A percentile compares a stretch with the other conserved stretches of the same genome.
phyloP scores from a whole-genome alignment of 2,888 invertebrate species.

The Carterocephalus palaemon region DNA sequence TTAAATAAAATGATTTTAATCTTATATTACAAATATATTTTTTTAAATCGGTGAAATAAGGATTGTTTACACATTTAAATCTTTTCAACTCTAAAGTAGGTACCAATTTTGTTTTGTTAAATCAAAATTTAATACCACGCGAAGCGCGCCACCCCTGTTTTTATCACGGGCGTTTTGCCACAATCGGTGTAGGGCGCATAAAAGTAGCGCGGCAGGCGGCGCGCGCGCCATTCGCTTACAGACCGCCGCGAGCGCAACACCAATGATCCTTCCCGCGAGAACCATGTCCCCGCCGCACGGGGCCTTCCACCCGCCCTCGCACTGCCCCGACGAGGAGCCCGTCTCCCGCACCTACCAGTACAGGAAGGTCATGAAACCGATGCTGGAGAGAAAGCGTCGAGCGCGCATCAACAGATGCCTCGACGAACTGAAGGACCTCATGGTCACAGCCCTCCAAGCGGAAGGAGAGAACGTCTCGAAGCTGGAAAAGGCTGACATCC shows the following conservation, averaged over 20 bases:
- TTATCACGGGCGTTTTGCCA: conserved; percentile 78
- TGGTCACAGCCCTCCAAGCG: conserved; percentile 90
- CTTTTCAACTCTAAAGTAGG: not conserved
- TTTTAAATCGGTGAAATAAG: not conserved
- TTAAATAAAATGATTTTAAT: too few species aligned
- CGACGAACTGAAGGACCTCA: conserved; percentile 92
- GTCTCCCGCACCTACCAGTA: conserved; percentile 95
- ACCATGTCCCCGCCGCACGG: conserved; percentile 74
- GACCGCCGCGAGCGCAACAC: conserved; percentile 68
- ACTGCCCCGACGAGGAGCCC: conserved; percentile 76
- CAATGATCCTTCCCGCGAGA: conserved; percentile 73
- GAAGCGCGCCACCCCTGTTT: conserved; percentile 59
- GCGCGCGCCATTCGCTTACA: conserved; percentile 74
- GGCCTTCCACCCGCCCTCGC: conserved; percentile 70
- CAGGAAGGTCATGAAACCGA: conserved; percentile 95
- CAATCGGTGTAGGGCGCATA: conserved; percentile 76
- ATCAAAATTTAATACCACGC: not conserved
- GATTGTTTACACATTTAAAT: not conserved
- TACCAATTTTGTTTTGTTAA: not conserved
- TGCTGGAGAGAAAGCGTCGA: conserved; percentile 91
- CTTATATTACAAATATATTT: not conserved
- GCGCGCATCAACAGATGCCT: conserved; percentile 94
- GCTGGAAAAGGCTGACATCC: conserved; percentile 91
- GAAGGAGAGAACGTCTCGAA: conserved; percentile 94
- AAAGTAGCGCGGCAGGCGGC: conserved; percentile 60